A percentile compares a stretch with the other conserved stretches of the same genome.
Evolutionary conservation across 2,113 vertebrate species (phyloP).

Genomic region (Micronycteris hirsuta): DNA sequence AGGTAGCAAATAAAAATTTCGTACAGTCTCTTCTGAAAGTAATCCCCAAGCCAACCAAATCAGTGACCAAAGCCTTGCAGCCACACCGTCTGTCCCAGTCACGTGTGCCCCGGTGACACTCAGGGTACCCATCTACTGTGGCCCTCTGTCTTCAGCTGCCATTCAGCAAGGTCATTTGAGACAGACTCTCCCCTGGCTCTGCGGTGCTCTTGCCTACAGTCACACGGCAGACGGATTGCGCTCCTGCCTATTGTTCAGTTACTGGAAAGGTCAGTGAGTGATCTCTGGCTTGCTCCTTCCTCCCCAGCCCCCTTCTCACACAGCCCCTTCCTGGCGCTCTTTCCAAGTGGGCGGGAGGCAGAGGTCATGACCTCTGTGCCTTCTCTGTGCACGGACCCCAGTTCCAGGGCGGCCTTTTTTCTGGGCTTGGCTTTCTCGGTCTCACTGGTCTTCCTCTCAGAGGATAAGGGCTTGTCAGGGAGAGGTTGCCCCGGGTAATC

Average conservation of each 20-base stretch:
- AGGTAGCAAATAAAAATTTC: background rate
- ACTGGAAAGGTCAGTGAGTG: slow-evolving; percentile 63
- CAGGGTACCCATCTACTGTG: background rate
- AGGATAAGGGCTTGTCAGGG: background rate
- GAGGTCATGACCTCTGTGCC: slow-evolving; percentile 41
- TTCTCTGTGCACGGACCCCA: background rate
- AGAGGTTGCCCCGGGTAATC: background rate
- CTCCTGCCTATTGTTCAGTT: no score
- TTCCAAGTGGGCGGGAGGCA: slow-evolving; percentile 58
- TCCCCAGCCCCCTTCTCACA: slow-evolving; percentile 56
- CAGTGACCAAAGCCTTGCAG: background rate
- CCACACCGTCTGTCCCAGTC: background rate
- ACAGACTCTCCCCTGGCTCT: background rate
- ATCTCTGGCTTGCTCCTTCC: slow-evolving; percentile 35
- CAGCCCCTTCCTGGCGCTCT: slow-evolving; percentile 26
- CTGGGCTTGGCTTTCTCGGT: background rate
- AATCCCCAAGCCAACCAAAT: background rate
- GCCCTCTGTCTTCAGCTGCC: background rate
- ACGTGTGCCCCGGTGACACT: background rate
- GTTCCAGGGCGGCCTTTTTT: background rate
- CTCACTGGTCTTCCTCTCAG: background rate
- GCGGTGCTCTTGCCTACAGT: slow-evolving; percentile 38
- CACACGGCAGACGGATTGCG: slow-evolving; percentile 47
- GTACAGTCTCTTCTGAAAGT: background rate
- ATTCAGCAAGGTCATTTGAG: slow-evolving; percentile 29